Base-by-base conservation (phyloP, 2,797 vertebrate species). In the Thunnus albacares region DNA sequence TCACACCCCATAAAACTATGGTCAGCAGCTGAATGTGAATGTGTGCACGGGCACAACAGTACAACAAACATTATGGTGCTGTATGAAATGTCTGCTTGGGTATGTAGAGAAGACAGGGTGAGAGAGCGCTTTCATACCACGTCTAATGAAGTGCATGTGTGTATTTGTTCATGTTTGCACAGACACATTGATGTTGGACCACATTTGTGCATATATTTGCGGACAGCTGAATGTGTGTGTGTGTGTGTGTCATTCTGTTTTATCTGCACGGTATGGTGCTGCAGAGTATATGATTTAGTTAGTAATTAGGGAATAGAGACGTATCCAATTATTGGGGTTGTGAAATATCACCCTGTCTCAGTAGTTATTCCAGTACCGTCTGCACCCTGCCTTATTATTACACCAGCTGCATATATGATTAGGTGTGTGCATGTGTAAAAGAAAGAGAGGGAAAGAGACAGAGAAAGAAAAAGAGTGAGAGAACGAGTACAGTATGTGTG, bases 241-340 rank as follows among this genome's bases (percentile, higher is more conserved):
- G 63, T 71, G 63, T 55, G 53, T 30, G 71, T 67, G 71, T 75
- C 57, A 28, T 30, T 75, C 41, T 72, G 60, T 83, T 81, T 86
- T 67, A 87, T 87, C 82, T 84, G 86, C 71, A 26, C 66, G 66
- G 58, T 76, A 73, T 74, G 57, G 70, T 1, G 12, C 82, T 69
- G 67, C 81, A 55, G 80, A 30, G 6, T 83, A 65, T 89, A 90
- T 94, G 92, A 95, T 94, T 95, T 93, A 94, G 88, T 84, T 92
- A 91, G 89, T 92, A 95, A 94, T 95, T 94, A 95, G 86, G 86
- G 90, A 87, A 89, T 85, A 88, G 87, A 94, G 90, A 93, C 92
- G 17, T 91, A 91, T 93, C 92, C 90, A 94, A 91, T 95, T 93
- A 94, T 91, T 88, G 88, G 78, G 85, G 89, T 90, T 89, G 81